Evolutionary conservation across 2,113 vertebrate species (phyloP).

Genomic region (Python bivittatus): DNA sequence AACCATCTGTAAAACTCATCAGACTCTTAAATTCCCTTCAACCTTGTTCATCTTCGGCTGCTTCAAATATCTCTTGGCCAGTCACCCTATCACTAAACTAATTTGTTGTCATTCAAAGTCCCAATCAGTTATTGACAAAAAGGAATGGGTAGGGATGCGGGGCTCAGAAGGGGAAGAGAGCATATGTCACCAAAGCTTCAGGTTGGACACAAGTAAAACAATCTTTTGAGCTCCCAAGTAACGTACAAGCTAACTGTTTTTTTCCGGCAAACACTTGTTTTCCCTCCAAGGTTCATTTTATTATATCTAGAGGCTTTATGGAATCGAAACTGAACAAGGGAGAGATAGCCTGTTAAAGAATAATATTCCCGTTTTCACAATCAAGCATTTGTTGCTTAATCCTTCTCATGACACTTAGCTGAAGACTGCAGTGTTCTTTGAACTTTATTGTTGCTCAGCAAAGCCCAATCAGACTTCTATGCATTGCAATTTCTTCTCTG

Average conservation of each 20-base stretch:
- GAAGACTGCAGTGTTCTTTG: constrained; percentile 58
- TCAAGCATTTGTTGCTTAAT: constrained; percentile 49
- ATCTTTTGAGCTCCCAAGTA: constrained; percentile 41
- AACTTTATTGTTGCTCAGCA: constrained; percentile 28
- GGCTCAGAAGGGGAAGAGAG: constrained; percentile 43
- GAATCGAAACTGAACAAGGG: constrained; percentile 24
- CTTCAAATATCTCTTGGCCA: constrained; percentile 86
- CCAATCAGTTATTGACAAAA: constrained; percentile 83
- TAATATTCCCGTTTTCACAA: constrained; percentile 35
- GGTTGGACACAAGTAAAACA: constrained; percentile 29
- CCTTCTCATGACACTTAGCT: constrained; percentile 41
- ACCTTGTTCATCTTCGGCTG: constrained; percentile 91
- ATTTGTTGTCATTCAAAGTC: constrained; percentile 89
- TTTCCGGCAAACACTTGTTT: background rate
- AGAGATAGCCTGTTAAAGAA: constrained; percentile 44
- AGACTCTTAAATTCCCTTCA: constrained; percentile 93
- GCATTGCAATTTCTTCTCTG: background rate
- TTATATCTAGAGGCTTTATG: background rate
- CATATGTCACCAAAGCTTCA: constrained; percentile 58
- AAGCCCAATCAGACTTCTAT: constrained; percentile 18
- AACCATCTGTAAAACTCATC: constrained; percentile 94
- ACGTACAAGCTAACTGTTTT: constrained; percentile 23
- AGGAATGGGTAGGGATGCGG: background rate
- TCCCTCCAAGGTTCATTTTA: constrained; percentile 50
- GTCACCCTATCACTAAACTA: constrained; percentile 91